phyloP scores from a whole-genome alignment of 23 tunicate species.

The Trididemnum clinides region DNA sequence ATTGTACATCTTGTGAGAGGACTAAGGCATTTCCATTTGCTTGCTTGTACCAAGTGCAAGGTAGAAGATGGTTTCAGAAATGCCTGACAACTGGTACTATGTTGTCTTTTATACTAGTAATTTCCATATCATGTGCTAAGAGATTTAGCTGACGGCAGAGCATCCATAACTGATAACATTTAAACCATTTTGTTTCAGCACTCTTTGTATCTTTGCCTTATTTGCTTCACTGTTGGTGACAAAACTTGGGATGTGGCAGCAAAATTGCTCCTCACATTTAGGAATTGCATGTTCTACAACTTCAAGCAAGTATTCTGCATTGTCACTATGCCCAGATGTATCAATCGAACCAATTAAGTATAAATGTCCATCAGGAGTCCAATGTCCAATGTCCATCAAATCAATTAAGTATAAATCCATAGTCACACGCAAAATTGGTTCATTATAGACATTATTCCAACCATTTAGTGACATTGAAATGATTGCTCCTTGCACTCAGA shows the following conservation, averaged over 20 bases:
- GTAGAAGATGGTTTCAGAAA: slow-evolving; percentile 1
- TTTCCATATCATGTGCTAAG: no score
- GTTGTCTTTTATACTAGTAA: no score
- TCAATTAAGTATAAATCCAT: no score
- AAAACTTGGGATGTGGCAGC: slow-evolving; percentile 2
- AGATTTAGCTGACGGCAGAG: not conserved
- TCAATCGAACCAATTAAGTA: not conserved
- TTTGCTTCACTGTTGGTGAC: slow-evolving; percentile 11
- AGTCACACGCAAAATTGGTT: not conserved
- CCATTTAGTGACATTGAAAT: slow-evolving; percentile 13
- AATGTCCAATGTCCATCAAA: no score
- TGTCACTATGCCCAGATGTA: slow-evolving; percentile 13
- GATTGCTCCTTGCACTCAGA: not conserved
- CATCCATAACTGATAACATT: slow-evolving; percentile 5
- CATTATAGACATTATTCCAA: slow-evolving; percentile 8
- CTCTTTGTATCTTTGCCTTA: not conserved
- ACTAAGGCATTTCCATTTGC: not conserved
- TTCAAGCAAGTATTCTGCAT: not conserved
- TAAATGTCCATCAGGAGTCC: not conserved
- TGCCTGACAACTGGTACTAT: slow-evolving; percentile 1
- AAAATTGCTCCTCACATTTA: not conserved
- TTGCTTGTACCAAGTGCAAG: slow-evolving; percentile 6
- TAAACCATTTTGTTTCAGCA: not conserved
- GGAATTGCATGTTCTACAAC: not conserved
- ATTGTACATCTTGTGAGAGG: slow-evolving; percentile 12